phyloP scores from a whole-genome alignment of 53 echinoderm and acorn worm genomes.

The Astropecten irregularis region DNA sequence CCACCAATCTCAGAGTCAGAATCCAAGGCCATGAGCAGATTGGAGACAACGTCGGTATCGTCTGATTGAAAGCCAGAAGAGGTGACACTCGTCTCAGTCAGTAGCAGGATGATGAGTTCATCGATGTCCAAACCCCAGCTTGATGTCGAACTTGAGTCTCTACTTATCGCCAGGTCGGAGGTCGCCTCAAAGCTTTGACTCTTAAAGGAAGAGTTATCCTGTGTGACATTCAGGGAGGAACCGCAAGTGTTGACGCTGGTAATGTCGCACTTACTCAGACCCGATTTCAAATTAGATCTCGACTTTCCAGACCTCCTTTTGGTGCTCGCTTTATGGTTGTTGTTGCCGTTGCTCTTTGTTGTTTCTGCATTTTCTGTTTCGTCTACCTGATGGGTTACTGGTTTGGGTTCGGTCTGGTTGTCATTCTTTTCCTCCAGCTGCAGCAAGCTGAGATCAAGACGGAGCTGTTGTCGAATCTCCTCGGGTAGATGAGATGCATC shows the following conservation, averaged over 20 bases:
- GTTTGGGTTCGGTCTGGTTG: neutral
- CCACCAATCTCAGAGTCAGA: neutral
- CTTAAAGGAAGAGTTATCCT: too few species aligned
- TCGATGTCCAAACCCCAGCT: constrained; percentile 13
- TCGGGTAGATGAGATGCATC: constrained; percentile 19
- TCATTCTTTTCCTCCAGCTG: neutral
- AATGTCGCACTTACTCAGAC: too few species aligned
- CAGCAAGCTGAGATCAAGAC: neutral
- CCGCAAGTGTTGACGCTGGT: neutral
- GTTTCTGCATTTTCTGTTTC: neutral
- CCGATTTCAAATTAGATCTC: neutral
- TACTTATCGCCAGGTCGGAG: constrained; percentile 12
- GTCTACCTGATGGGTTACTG: neutral
- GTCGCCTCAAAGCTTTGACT: neutral
- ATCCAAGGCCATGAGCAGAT: too few species aligned
- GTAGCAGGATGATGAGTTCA: constrained; percentile 11
- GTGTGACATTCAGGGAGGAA: too few species aligned
- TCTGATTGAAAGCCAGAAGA: neutral
- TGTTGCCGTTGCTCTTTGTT: constrained; percentile 16
- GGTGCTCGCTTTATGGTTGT: neutral
- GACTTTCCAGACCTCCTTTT: neutral
- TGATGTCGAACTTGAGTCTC: neutral
- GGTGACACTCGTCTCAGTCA: neutral
- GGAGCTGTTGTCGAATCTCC: constrained; percentile 6
- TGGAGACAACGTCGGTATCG: neutral